Evolutionary conservation across 2,888 invertebrate genomes (phyloP).

Genomic region (Campoletis raptor): DNA sequence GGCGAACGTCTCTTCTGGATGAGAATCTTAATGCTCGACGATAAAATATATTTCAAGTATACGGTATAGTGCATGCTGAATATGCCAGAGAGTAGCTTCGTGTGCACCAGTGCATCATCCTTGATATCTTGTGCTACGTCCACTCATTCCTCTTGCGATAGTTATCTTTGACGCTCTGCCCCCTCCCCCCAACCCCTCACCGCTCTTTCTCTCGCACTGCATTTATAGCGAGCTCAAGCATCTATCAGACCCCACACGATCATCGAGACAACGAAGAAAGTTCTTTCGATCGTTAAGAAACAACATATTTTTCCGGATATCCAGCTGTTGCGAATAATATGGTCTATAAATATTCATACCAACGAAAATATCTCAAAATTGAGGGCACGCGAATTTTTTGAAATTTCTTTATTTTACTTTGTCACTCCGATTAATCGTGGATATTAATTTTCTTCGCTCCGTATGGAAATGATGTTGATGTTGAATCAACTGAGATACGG

Average conservation of each 20-base stretch:
- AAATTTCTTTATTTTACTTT: background rate
- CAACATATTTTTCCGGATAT: background rate
- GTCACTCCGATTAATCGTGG: background rate
- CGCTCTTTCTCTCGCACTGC: background rate
- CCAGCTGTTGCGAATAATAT: background rate
- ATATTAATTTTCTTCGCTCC: background rate
- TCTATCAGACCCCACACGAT: constrained; percentile 54
- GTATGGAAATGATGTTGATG: background rate
- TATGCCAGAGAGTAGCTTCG: constrained; percentile 23
- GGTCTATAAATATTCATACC: background rate
- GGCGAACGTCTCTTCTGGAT: constrained; percentile 63
- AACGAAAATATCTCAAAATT: background rate
- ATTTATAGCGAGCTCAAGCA: constrained; percentile 11
- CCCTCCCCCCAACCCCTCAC: background rate
- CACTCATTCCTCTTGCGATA: constrained; percentile 50
- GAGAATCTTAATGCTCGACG: constrained; percentile 71
- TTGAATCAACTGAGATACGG: background rate
- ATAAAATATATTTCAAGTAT: constrained; percentile 72
- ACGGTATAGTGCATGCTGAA: constrained; percentile 41
- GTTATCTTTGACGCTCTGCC: constrained; percentile 26
- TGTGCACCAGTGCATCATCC: constrained; percentile 50
- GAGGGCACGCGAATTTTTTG: background rate
- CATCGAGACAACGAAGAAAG: constrained; percentile 29
- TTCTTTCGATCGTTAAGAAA: background rate
- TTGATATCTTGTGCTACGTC: constrained; percentile 38